Base-by-base conservation (phyloP, 2,888 invertebrate genomes). In the Strigamia crassipes region DNA sequence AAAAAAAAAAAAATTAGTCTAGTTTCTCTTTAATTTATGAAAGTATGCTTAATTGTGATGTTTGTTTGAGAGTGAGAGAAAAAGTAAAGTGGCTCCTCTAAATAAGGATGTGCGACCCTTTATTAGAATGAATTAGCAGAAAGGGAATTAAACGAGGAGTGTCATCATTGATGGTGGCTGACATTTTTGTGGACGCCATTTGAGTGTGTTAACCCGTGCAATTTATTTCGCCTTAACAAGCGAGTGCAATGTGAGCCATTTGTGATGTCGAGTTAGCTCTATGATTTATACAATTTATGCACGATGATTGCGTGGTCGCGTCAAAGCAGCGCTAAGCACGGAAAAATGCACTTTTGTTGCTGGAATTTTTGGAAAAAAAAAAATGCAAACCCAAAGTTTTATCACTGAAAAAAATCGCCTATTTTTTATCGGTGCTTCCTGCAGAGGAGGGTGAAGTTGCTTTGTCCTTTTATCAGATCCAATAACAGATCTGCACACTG, bases 391-490 rank as follows among this genome's bases (percentile, higher is more conserved):
- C 56, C 18, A 56, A 56, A 56, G 56, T 73, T 73, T 73, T 73
- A 73, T 73, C 73, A 73, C 31, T 31, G 73, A 73, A 73, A 73
- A 38, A 73, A 73, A 73, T 73, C 73, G 31, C 73, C 73, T 27
- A 73, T 73, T 73, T 73, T 73, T 73, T 73, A 73, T 73, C 73
- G 23, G 73, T 31, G 73, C 73, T 73, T 73, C 73, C 73, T 73
- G 73, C 56, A 56, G 73, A 31, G 73, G 73, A 31, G 73, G 73
- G 73, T 73, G 73, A 73, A 73, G 73, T 73, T 73, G 73, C 73
- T 73, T 73, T 73, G 73, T 73, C 73, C 73, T 73, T 73, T 73
- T 73, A 73, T 73, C 73, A 73, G 73, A 73, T 73, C 73, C 73
- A 73, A 73, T 73, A 73, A 73, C 73, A 73, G 73, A 73, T 73